Percentiles rank a stretch among this genome's conserved stretches.
These are phyloP conservation scores for Baryphthengus martii DNA, from an alignment of 2,113 vertebrate species.

Conservation along the genomic window DNA sequence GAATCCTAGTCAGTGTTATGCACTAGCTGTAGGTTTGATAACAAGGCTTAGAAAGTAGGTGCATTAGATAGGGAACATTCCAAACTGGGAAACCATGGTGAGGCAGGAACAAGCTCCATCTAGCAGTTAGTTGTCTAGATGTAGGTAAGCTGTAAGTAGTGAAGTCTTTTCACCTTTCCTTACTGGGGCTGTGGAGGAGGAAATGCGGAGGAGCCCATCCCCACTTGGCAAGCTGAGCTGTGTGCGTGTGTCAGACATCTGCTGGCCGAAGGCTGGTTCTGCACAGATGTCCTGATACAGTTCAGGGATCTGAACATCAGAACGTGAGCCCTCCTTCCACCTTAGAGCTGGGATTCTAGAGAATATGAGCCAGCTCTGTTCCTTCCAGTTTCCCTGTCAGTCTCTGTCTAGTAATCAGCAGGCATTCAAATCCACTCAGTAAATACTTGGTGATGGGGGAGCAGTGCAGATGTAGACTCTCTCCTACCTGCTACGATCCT, in stretches of 20 bases:
- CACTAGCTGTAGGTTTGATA: not conserved
- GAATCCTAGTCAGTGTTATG: not conserved
- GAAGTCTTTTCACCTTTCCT: not conserved
- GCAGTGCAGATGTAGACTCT: not conserved
- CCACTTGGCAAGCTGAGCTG: rapidly evolving
- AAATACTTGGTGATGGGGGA: not conserved
- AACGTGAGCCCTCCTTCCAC: not conserved
- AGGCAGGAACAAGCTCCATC: not conserved
- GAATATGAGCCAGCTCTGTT: not conserved
- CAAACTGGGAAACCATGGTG: not conserved
- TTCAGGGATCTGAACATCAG: not conserved
- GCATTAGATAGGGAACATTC: not conserved
- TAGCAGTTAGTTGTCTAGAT: not conserved
- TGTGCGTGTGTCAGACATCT: not conserved
- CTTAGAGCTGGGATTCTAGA: not conserved
- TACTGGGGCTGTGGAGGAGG: not conserved
- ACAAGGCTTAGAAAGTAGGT: not conserved
- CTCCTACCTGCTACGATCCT: not conserved
- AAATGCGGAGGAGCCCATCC: not conserved
- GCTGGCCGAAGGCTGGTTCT: not conserved
- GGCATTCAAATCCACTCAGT: not conserved
- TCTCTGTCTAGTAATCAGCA: not conserved
- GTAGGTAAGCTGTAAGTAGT: not conserved
- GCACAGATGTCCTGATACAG: not conserved
- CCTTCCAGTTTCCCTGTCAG: not conserved